phyloP scores from a whole-genome alignment of 2,888 invertebrate genomes.

The Himalopsyche kuldschensis region DNA sequence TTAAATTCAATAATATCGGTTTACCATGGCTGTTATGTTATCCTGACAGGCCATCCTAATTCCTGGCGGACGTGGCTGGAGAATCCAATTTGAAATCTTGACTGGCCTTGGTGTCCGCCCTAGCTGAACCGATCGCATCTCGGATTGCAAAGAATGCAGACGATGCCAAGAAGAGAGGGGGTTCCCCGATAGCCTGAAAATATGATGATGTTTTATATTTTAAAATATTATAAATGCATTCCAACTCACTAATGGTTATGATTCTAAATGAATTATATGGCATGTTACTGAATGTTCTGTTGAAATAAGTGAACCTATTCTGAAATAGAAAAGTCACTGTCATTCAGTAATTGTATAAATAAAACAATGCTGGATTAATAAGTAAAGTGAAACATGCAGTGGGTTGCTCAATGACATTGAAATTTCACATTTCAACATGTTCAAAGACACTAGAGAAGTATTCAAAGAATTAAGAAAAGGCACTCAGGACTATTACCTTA shows the following conservation, averaged over 20 bases:
- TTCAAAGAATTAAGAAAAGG: neutral
- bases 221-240: no score
- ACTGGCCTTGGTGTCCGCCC: slow-evolving; percentile 67
- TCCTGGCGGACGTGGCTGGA: slow-evolving; percentile 85
- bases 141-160: slow-evolving; percentile 88
- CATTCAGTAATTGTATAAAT: no score
- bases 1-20: neutral
- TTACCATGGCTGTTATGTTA: slow-evolving; percentile 75
- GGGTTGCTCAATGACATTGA: neutral
- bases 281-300: neutral
- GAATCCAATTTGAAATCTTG: slow-evolving; percentile 69
- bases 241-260: neutral
- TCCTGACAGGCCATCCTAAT: slow-evolving; percentile 91
- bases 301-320: no score
- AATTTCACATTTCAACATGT: no score
- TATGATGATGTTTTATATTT: no score
- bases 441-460: neutral
- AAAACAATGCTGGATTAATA: no score
- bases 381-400: no score
- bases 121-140: slow-evolving; percentile 79
- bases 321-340: no score
- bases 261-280: neutral
- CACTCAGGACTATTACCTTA: slow-evolving; percentile 64
- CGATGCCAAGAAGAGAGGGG: slow-evolving; percentile 88
- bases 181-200: slow-evolving; percentile 90